phyloP scores from a whole-genome alignment of 2,797 vertebrate genomes.

The Silurus lanzhouensis region DNA sequence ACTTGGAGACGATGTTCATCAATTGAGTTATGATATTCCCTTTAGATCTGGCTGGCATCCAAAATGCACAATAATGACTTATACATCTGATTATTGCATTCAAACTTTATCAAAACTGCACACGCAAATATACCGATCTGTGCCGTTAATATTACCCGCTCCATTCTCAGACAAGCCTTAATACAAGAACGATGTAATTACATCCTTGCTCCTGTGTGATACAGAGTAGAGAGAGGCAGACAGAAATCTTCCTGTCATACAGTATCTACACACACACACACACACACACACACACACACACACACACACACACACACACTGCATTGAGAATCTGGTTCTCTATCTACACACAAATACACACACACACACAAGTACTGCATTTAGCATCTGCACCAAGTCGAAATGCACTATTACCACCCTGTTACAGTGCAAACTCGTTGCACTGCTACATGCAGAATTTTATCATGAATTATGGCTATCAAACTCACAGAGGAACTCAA shows the following conservation, averaged over 20 bases:
- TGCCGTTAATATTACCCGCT: neutral
- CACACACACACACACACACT: no score
- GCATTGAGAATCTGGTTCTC: no score
- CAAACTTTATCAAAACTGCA: neutral
- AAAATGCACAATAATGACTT: neutral
- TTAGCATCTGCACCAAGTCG: neutral
- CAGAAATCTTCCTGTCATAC: conserved; percentile 21
- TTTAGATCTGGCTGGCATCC: neutral
- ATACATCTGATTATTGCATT: neutral
- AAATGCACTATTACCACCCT: neutral
- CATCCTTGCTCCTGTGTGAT: conserved; percentile 28
- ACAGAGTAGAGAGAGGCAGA: conserved; percentile 12
- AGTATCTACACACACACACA: neutral
- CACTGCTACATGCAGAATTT: neutral
- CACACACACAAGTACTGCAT: neutral
- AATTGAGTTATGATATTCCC: neutral
- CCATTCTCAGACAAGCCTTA: conserved; percentile 8
- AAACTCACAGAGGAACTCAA: neutral
- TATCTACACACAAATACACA: no score
- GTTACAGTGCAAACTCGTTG: neutral
- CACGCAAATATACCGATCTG: neutral
- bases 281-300: neutral
- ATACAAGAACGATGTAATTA: conserved; percentile 27
- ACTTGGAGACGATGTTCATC: neutral
- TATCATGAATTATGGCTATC: neutral